Evolutionary conservation across 2,113 vertebrate genomes (phyloP).

Genomic region (Bombycilla garrulus): DNA sequence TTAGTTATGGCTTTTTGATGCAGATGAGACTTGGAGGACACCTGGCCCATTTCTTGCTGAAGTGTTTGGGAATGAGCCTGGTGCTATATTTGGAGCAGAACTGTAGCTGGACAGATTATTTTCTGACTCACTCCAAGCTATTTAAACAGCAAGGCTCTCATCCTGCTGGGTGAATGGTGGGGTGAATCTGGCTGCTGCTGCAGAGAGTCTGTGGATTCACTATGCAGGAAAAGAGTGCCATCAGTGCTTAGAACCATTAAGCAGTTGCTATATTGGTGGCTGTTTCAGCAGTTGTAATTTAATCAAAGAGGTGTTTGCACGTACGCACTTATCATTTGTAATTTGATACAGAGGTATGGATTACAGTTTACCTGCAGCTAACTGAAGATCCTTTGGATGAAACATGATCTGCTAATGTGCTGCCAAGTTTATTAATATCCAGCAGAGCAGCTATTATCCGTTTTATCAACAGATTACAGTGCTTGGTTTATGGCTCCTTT

Average conservation of each 20-base stretch:
- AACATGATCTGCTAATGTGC: background rate
- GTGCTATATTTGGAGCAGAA: background rate
- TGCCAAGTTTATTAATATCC: slow-evolving; percentile 12
- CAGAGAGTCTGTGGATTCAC: background rate
- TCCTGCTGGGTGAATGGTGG: background rate
- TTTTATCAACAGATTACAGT: background rate
- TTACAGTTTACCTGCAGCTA: background rate
- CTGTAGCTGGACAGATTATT: background rate
- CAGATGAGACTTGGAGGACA: background rate
- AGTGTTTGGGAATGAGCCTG: background rate
- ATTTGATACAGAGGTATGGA: background rate
- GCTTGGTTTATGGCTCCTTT: background rate
- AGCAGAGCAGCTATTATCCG: slow-evolving; percentile 1
- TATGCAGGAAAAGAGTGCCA: background rate
- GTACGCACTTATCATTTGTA: background rate
- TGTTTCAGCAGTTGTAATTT: background rate
- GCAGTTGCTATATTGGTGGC: background rate
- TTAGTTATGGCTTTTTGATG: background rate
- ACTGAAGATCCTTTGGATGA: background rate
- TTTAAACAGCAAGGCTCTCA: background rate
- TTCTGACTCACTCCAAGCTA: background rate
- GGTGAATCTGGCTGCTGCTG: background rate
- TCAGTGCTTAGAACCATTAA: background rate
- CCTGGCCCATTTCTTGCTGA: background rate
- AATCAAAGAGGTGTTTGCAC: background rate